These are phyloP conservation scores for Spodoptera picta DNA, from an alignment of 2,888 invertebrate species.

Conservation along the genomic window DNA sequence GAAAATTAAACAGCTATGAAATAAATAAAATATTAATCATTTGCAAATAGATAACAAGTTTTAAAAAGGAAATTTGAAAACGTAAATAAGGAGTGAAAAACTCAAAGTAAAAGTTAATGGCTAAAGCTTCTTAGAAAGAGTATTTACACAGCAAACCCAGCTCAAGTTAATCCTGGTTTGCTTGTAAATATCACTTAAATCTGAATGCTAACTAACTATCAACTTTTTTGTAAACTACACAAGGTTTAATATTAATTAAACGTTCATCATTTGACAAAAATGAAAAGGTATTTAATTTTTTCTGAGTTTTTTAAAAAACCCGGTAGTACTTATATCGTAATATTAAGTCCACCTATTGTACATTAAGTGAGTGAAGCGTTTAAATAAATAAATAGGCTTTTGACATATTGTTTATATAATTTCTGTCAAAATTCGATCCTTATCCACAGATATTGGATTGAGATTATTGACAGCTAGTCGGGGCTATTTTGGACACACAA, in stretches of 20 bases:
- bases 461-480: no score
- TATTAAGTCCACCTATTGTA: no score
- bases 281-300: not conserved
- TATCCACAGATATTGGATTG: no score
- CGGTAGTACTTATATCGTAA: no score
- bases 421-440: no score
- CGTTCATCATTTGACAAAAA: constrained; percentile 3
- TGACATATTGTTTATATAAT: no score
- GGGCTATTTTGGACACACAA: no score
- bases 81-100: constrained; percentile 6
- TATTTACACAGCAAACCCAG: constrained; percentile 22
- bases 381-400: no score
- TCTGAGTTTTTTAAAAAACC: not conserved
- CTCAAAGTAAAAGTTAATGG: constrained; percentile 7
- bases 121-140: constrained; percentile 5
- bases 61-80: not conserved
- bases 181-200: constrained; percentile 44
- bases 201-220: constrained; percentile 44
- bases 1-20: not conserved
- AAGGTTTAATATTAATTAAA: constrained; percentile 17
- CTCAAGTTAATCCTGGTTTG: constrained; percentile 12
- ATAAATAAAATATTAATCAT: no score
- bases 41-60: not conserved
- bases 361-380: no score
- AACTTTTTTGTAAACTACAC: constrained; percentile 40